phyloP scores from a whole-genome alignment of 2,888 invertebrate species.

The Xylocampa areola region DNA sequence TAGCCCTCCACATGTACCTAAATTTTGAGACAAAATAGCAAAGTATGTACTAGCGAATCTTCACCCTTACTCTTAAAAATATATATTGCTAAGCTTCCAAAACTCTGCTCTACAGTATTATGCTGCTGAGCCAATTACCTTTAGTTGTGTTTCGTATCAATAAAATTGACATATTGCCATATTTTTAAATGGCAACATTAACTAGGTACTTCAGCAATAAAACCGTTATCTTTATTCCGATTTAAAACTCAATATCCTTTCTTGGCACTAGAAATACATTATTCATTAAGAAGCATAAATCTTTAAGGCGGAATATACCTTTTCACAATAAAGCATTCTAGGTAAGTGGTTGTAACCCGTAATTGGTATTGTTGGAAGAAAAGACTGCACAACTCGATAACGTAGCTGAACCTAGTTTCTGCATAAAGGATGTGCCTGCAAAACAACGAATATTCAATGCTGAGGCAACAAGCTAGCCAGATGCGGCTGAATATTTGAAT shows the following conservation, averaged over 20 bases:
- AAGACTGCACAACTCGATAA: background rate
- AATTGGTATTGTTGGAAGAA: background rate
- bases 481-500: background rate
- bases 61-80: background rate
- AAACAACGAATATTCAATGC: background rate
- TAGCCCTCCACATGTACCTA: no score
- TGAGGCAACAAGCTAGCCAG: background rate
- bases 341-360: background rate
- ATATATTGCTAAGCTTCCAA: slow-evolving; percentile 5
- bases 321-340: background rate
- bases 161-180: slow-evolving; percentile 15
- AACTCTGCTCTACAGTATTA: background rate
- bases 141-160: slow-evolving; percentile 4
- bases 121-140: slow-evolving; percentile 16
- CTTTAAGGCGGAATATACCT: no score
- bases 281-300: no score
- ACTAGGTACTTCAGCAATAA: slow-evolving; percentile 4
- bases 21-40: no score
- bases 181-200: background rate
- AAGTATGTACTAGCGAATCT: no score
- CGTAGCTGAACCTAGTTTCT: background rate
- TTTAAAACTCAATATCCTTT: no score
- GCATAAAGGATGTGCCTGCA: background rate
- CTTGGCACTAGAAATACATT: no score
- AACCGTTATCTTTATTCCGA: background rate